Percentiles rank a stretch among this genome's conserved stretches.
These are phyloP conservation scores for Ricordea florida DNA, from an alignment of 92 coral and sea anemone species.

Conservation along the genomic window DNA sequence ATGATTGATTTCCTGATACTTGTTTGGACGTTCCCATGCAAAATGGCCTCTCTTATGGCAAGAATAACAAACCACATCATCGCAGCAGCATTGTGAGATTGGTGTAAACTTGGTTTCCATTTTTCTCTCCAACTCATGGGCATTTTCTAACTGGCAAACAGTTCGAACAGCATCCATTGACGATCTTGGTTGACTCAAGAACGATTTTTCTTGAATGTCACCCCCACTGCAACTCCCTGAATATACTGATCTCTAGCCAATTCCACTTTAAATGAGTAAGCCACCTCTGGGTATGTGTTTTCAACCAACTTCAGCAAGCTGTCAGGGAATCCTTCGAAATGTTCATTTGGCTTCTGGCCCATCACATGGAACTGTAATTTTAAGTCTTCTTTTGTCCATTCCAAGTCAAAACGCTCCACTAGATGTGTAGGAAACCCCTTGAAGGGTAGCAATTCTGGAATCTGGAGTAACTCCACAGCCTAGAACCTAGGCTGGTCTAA, in stretches of 20 bases:
- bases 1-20: background rate
- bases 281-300: slow-evolving; percentile 68
- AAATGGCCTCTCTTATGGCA: background rate
- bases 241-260: slow-evolving; percentile 36
- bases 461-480: slow-evolving; percentile 52
- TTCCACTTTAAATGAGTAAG: slow-evolving; percentile 22
- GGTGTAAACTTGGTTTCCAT: background rate
- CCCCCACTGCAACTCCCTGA: slow-evolving; percentile 15
- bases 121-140: background rate
- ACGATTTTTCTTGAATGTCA: no score
- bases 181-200: no score
- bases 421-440: slow-evolving; percentile 27
- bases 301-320: slow-evolving; percentile 46
- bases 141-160: no score
- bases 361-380: slow-evolving; percentile 41
- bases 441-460: slow-evolving; percentile 17
- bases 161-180: no score
- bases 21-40: background rate
- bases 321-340: slow-evolving; percentile 49
- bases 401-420: slow-evolving; percentile 35
- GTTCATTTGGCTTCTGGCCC: slow-evolving; percentile 33
- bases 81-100: background rate
- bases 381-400: slow-evolving; percentile 49
- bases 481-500: slow-evolving; percentile 41
- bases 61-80: background rate